Base-by-base conservation (phyloP, 2,113 vertebrate genomes). In the Danionella cerebrum region DNA sequence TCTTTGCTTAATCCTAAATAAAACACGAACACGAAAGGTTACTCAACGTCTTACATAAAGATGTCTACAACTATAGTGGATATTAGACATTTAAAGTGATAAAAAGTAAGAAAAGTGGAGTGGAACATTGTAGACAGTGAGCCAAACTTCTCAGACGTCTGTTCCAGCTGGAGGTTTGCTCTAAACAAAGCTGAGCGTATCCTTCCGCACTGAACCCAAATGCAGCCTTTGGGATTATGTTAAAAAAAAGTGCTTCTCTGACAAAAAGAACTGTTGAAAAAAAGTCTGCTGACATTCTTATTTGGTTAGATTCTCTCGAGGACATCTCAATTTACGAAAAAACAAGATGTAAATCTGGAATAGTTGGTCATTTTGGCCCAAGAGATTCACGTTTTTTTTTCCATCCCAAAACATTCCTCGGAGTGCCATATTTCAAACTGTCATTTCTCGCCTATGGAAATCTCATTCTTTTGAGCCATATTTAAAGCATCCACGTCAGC, bases 401-500 rank as follows among this genome's bases (percentile, higher is more conserved):
- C n/a, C n/a, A n/a, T 73, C 52, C 70, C n/a, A 2, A 47, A 80
- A 78, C 53, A 79, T 76, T 80, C 78, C 80, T 76, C 69, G 1
- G 75, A 72, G 79, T 75, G 53, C 72, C 69, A 69, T 80, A 44
- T 75, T 74, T 84, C 72, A 73, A 70, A 65, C 68, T 80, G 80
- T 83, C 80, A 76, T 76, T 69, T 77, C 70, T 70, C 59, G 22
- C 76, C 79, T 80, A 82, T 83, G 77, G 79, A 83, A 84, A 81
- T 78, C 67, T 79, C 70, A 74, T 78, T 77, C 73, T 81, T 74
- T 67, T n/a, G 31, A 65, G 66, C 65, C 73, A 71, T 77, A 75
- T 78, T 79, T 79, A 83, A 79, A 73, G 63, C 78, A 65, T 75
- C 73, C 72, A 78, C 80, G 79, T 82, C 81, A 84, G 80, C 78